These are phyloP conservation scores for Colletes collaris DNA, from an alignment of 2,888 invertebrate genomes.

Conservation along the genomic window DNA sequence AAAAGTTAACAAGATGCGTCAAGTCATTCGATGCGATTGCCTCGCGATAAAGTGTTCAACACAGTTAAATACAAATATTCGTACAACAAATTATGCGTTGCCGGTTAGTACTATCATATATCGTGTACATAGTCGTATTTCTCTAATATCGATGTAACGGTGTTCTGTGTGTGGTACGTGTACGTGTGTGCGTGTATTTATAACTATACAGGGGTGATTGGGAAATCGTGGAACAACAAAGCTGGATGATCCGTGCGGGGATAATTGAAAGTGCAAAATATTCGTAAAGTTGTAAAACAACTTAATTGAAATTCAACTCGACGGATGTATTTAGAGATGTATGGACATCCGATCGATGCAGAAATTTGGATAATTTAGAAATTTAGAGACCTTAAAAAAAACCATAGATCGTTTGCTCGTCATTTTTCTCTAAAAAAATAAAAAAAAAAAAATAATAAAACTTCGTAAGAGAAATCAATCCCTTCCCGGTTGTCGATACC, in stretches of 20 bases:
- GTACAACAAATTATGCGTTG: slow-evolving; percentile 62
- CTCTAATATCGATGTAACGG: slow-evolving; percentile 45
- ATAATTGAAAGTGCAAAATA: too few relatives aligned
- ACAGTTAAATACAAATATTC: slow-evolving; percentile 70
- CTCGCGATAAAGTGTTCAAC: slow-evolving; percentile 62
- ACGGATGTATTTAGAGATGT: background rate
- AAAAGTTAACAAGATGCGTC: slow-evolving; percentile 47
- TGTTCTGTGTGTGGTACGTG: slow-evolving; percentile 13
- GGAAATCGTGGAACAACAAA: slow-evolving; percentile 7
- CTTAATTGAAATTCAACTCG: too few relatives aligned
- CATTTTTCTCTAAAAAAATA: too few relatives aligned
- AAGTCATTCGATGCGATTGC: slow-evolving; percentile 35
- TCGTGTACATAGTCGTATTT: slow-evolving; percentile 38
- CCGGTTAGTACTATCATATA: slow-evolving; percentile 40
- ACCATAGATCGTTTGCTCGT: too few relatives aligned
- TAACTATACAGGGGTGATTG: background rate
- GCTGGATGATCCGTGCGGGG: background rate
- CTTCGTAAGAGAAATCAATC: too few relatives aligned
- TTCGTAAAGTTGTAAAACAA: too few relatives aligned
- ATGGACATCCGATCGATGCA: background rate
- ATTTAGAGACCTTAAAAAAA: background rate
- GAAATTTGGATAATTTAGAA: background rate
- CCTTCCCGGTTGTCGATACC: background rate
- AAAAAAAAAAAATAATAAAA: too few relatives aligned
- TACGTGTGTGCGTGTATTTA: slow-evolving; percentile 35